phyloP scores from a whole-genome alignment of 2,797 vertebrate species.

The Alauda arvensis region DNA sequence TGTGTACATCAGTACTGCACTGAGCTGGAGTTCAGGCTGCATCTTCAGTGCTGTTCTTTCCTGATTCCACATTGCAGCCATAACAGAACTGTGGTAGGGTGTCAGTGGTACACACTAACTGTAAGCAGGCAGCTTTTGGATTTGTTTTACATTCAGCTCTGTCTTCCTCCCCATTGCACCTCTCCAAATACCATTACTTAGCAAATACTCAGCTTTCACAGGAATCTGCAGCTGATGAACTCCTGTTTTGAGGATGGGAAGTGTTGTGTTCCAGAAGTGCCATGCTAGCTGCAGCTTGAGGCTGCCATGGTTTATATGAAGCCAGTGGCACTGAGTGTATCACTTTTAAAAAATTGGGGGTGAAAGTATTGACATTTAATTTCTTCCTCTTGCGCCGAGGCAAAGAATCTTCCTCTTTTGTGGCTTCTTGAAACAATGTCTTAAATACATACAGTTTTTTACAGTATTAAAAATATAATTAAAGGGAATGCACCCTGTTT shows the following conservation, averaged over 20 bases:
- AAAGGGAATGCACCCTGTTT: not conserved
- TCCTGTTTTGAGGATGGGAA: not conserved
- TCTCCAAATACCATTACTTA: not conserved
- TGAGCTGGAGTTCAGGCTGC: not conserved
- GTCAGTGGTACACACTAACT: not conserved
- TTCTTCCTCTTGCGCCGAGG: not conserved
- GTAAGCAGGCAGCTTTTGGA: not conserved
- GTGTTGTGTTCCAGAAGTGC: not conserved
- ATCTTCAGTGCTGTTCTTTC: not conserved
- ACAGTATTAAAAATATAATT: not conserved
- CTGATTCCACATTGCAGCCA: not conserved
- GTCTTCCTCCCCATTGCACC: not conserved
- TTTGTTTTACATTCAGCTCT: not conserved
- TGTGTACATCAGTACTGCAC: not conserved
- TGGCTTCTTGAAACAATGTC: not conserved
- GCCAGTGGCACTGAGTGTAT: not conserved
- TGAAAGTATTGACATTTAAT: not conserved
- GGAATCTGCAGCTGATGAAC: not conserved
- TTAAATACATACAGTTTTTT: not conserved
- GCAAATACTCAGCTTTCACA: not conserved
- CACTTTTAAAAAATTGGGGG: not conserved
- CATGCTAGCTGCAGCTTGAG: fast-evolving
- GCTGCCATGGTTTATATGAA: not conserved
- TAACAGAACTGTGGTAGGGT: not conserved
- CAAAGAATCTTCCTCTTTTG: not conserved